Evolutionary conservation across 2,113 vertebrate genomes (phyloP), one percentile per base, ranked within the genome.

Genomic region (Brienomyrus longianalis): DNA sequence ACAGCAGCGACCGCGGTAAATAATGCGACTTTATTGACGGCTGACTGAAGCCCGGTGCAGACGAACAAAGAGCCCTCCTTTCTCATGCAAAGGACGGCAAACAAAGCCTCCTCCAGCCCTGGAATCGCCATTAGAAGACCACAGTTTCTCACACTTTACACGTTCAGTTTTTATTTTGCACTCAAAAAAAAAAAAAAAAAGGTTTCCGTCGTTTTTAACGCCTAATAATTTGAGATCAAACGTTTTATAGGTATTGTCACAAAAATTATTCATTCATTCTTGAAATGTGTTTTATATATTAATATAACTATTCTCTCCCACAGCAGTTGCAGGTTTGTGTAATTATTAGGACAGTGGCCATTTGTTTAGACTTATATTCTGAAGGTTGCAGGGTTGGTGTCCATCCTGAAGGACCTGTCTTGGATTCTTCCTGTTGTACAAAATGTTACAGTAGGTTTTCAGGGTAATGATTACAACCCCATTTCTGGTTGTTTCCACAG

Each of bases 1-100:
- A 62, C 21, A 48, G 48, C 62, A 66, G 27, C 23, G 13, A 85
- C 59, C 48, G 86, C 45, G 83, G 91, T 86, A 86, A 90, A 92
- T 93, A 91, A 92, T 92, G 92, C 91, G 89, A 77, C 91, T 92
- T 94, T 92, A 94, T 93, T 93, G 94, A 94, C 66, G 93, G 92
- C 91, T 93, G 93, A 93, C 93, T 94, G 93, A 90, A 95, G 91
- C 77, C 80, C 91, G 91, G 90, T 83, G 92, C 90, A 91, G 86
- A 90, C n/a, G 93, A 92, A 96, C 95, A 96, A 96, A 95, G 93
- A 92, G 92, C 91, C 91, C 91, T 90, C 92, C 10, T 86, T 92
- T 91, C 92, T 93, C 91, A 93, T 94, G 93, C 91, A 92, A 90
- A 91, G 70, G 89, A 70, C 48, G 89, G 90, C 77, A 89, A 91